phyloP scores from a whole-genome alignment of 2,888 invertebrate genomes.

The Meghimatium bilineatum region DNA sequence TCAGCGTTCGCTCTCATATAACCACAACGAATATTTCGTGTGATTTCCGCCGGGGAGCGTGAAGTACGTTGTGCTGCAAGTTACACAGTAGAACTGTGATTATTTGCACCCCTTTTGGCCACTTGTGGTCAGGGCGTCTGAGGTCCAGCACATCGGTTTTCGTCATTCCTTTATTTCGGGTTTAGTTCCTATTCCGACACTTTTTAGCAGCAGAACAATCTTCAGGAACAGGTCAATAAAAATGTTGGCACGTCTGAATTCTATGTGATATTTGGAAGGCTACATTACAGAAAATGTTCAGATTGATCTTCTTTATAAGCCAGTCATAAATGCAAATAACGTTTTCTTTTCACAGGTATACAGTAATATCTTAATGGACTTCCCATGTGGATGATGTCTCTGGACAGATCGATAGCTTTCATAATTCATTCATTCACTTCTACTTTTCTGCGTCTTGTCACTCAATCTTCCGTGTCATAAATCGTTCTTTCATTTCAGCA shows the following conservation, averaged over 20 bases:
- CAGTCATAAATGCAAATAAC: neutral
- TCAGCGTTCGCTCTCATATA: no score
- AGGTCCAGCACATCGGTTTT: no score
- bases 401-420: neutral
- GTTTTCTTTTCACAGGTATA: neutral
- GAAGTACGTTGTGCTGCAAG: no score
- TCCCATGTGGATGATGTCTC: neutral
- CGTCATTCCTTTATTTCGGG: no score
- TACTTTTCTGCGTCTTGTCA: neutral
- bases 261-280: neutral
- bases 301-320: neutral
- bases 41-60: no score
- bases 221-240: neutral
- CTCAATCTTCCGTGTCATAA: neutral
- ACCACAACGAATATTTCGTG: no score
- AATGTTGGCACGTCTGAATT: neutral
- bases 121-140: no score
- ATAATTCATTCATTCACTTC: neutral
- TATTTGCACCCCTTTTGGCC: no score
- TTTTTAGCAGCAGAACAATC: neutral
- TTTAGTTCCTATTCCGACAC: no score
- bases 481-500: neutral
- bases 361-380: neutral
- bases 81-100: no score
- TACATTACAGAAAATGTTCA: neutral